Evolutionary conservation across 1,140 invertebrate genomes (phyloP), one percentile per base, ranked within the genome.

Genomic region (Hyles vespertilio): DNA sequence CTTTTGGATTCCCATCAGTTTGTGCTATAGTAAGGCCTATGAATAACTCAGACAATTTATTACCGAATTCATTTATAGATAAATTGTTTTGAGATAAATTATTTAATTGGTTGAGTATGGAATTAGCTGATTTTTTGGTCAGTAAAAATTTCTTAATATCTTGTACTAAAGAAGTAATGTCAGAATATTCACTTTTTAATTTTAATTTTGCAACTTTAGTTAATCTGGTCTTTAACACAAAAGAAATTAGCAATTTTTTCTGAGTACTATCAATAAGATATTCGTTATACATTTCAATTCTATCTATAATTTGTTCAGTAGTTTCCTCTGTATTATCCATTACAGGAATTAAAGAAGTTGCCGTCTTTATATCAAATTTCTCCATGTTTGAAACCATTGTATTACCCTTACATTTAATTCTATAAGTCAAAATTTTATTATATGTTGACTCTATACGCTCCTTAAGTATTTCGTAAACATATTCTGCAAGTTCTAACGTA

Each of bases 141-240:
- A 58, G 22, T 32, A 58, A 11, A 33, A 43, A 58, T 1, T 5
- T 22, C 32, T 51, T 43, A 2, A 58, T 58, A 44, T 58, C 56
- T 9, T 32, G 2, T 4, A 58, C 8, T 32, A 58, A 32, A 33
- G 10, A 5, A 8, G 0, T 2, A 6, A 22, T 6, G n/a, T 5
- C 44, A 3, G 0, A 10, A 45, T 58, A 58, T 1, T 8, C 9
- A 2, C 11, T 12, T 51, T 51, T 58, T 11, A 58, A 12, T 22
- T 58, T 58, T n/a, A 58, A 32, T 51, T 44, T 51, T 0, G 47
- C 57, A 10, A 3, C 3, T 12, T 52, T 59, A 12, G 50, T 12
- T 12, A 59, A 45, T n/a, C 57, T 8, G 8, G 57, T 59, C 22
- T 59, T 59, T 36, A 59, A 33, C 32, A 59, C 50, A 53, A 59